Percentiles rank a stretch among this genome's conserved stretches.
These are phyloP conservation scores for Syrista parreyssii DNA, from an alignment of 2,888 invertebrate species.

Conservation along the genomic window DNA sequence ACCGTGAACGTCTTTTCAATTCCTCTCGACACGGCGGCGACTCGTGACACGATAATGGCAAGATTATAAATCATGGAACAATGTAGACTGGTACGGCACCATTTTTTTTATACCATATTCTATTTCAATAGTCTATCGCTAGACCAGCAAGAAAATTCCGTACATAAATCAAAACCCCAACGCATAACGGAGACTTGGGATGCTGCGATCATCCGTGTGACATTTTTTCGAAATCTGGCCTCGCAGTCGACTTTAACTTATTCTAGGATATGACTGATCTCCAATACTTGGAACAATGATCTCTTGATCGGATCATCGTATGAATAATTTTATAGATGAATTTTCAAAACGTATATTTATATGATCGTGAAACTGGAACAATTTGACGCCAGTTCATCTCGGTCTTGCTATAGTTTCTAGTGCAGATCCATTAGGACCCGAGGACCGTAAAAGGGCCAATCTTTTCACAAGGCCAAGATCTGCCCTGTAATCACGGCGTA, in stretches of 20 bases:
- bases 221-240: background rate
- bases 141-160: slow-evolving; percentile 31
- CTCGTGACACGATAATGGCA: slow-evolving; percentile 38
- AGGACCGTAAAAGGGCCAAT: background rate
- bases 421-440: background rate
- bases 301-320: background rate
- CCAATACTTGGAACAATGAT: background rate
- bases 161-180: slow-evolving; percentile 36
- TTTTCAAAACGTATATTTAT: background rate
- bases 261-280: background rate
- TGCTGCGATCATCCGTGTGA: background rate
- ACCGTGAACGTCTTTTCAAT: background rate
- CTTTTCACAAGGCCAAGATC: background rate
- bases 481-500: slow-evolving; percentile 19
- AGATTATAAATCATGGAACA: slow-evolving; percentile 49
- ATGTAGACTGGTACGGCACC: slow-evolving; percentile 21
- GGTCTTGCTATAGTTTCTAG: background rate
- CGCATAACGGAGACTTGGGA: background rate
- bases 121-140: slow-evolving; percentile 12
- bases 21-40: background rate
- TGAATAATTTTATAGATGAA: background rate
- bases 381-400: background rate
- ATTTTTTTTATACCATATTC: slow-evolving; percentile 7
- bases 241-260: background rate
- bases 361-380: background rate